Base-by-base conservation (phyloP, 1,140 invertebrate genomes). In the Zaprionus capensis region DNA sequence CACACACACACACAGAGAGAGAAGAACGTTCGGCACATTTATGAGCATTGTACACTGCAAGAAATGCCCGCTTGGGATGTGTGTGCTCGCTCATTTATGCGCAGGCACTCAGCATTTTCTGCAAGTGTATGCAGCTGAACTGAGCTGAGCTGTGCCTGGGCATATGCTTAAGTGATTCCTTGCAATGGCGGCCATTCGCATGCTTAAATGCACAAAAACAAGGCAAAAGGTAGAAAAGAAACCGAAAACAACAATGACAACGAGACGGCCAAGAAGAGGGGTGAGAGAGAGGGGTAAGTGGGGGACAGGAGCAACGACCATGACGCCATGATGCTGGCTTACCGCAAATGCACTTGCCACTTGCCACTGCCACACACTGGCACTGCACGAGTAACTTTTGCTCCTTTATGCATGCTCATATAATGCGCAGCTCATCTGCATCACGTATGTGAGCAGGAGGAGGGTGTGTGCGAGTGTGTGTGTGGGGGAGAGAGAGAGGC, bases 291-390 rank as follows among this genome's bases (percentile, higher is more conserved):
- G n/a, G 36, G 38, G 9, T 34, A 20, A 17, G 15, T 26, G n/a
- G 58, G 44, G 34, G 69, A 51, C 36, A 57, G 63, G 73, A 58
- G 68, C 73, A 76, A 79, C 73, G 73, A 79, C 70, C 62, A 86
- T 82, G 84, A 77, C 78, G 72, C 38, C 72, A 62, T 44, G 68
- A 49, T 58, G 46, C 46, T 51, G 76, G 76, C 74, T 81, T 71
- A 72, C 83, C 83, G 34, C 83, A 87, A 87, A 87, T 87, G 84
- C 80, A 88, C 78, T 87, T 83, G 74, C 84, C 84, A 76, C 31
- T 31, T 31, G 31, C 31, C 31, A 31, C 31, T 31, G 31, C 31
- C 31, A 34, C 31, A 7, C 26, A 34, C 31, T 34, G 31, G 31
- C 31, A 11, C 38, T 26, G 67, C 72, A 75, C 67, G 59, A 75